Evolutionary conservation across 2,797 vertebrate species (phyloP), one percentile per base, ranked within the genome.

Genomic region (Arnoldichthys spilopterus): DNA sequence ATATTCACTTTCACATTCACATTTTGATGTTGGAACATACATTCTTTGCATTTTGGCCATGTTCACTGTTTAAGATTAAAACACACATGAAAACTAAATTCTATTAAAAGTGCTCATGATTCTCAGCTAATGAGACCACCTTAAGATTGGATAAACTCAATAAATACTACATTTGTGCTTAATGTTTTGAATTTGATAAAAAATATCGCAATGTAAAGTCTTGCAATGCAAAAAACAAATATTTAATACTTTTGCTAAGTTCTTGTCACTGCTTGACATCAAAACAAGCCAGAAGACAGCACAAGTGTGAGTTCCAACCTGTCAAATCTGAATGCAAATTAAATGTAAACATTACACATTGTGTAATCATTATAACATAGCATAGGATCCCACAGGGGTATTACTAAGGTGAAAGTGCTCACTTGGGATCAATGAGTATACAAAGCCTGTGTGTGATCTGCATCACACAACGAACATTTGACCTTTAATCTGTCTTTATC

Each of bases 401-500:
- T 13, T 58, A 28, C 2, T 28, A 12, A 56, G 22, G 9, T 11
- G 22, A 56, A 11, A 28, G 22, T 58, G 56, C 11, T 8, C 18
- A 53, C 51, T 28, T 26, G 3, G 26, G 24, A 15, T 15, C 12
- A 58, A 6, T 4, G 11, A 24, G 54, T 32, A 26, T 3, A 53
- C 11, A 70, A 32, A 32, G 43, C 37, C 22, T 28, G 26, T 45
- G 43, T 30, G 66, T 68, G 22, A 18, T 18, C n/a, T 34, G 45
- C 24, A n/a, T 61, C 37, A 2, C 26, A 37, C 5, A 54, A 56
- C 32, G 40, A 74, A 30, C 32, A 74, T 26, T 59, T 69, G 45
- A 75, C 72, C 43, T 75, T 79, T 79, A 73, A 73, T 30, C 32
- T 8, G 2, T 54, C 13, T 73, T 69, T 8, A 30, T 66, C 61